Evolutionary conservation across 2,797 vertebrate species (phyloP), one percentile per base, ranked within the genome.

Genomic region (Hydrophis major): DNA sequence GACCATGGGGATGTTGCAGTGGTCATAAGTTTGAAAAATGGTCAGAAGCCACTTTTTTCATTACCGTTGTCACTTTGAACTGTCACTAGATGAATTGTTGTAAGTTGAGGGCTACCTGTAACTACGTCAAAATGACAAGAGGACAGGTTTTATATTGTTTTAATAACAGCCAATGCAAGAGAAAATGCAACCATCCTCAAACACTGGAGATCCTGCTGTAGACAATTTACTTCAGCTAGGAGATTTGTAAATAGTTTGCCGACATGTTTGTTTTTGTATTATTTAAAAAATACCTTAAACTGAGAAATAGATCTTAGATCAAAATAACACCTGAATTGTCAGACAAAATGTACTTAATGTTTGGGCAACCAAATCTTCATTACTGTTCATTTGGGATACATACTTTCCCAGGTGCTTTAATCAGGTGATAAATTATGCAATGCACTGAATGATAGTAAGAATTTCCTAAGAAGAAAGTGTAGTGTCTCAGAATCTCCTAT

Each of bases 171-270:
- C 1, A 10, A 83, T 83, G 37, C 37, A 83, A 42, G 2, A 47
- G 4, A 69, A 69, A n/a, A 69, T 32, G n/a, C n/a, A 69, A 32
- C n/a, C 5, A 13, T 4, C 20, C 74, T 25, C 18, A 25, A 83
- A 10, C 55, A 63, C 4, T 56, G 63, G 86, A 2, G n/a, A 88
- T 88, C 53, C 0, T 83, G 74, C 37, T 83, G 37, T 4, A 47
- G 74, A 0, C n/a, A 53, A 57, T 6, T 47, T 87, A 50, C 47
- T 83, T 86, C 63, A 50, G 91, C 1, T 37, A 89, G 8, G 11
- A 78, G 22, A 74, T 55, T 53, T 91, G 66, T 89, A 91, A 89
- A 93, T 93, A 89, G 86, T 86, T 89, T 93, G 32, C 69, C 61
- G 25, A 90, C 53, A 60, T 37, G 25, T 53, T 56, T 86, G 61